A percentile compares a stretch with the other conserved stretches of the same genome.
Evolutionary conservation across 2,113 vertebrate species (phyloP).

Genomic region (Onychostoma macrolepis): DNA sequence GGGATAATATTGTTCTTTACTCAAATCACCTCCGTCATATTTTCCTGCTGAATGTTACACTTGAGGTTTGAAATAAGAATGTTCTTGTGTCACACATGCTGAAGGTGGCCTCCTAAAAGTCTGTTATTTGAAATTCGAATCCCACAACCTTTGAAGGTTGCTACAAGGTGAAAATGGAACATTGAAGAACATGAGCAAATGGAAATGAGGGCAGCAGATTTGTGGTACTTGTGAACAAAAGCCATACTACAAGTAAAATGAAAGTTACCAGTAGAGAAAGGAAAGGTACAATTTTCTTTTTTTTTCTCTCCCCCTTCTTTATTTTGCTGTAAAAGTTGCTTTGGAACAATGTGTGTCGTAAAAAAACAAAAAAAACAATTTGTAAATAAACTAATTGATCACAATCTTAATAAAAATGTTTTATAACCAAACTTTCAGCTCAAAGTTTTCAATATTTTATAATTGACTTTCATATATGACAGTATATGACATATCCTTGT

Average conservation of each 20-base stretch:
- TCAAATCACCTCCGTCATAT: slow-evolving; percentile 41
- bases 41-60: slow-evolving; percentile 39
- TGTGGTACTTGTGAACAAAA: slow-evolving; percentile 6
- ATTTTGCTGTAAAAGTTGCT: background rate
- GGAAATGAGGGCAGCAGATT: background rate
- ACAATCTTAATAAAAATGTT: background rate
- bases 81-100: slow-evolving; percentile 20
- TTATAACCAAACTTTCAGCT: background rate
- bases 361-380: background rate
- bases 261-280: background rate
- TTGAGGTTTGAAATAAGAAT: slow-evolving; percentile 13
- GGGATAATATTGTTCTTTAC: slow-evolving; percentile 51
- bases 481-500: background rate
- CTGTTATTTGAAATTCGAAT: slow-evolving; percentile 34
- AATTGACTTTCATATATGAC: background rate
- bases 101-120: slow-evolving; percentile 20
- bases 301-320: background rate
- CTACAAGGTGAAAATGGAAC: slow-evolving; percentile 13
- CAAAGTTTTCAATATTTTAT: background rate
- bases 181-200: slow-evolving; percentile 2
- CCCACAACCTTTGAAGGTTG: background rate
- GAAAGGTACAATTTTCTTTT: background rate
- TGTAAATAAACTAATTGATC: background rate
- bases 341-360: background rate
- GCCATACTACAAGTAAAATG: background rate